Evolutionary conservation across 2,797 vertebrate genomes (phyloP).

Genomic region (Bradypodion pumilum): DNA sequence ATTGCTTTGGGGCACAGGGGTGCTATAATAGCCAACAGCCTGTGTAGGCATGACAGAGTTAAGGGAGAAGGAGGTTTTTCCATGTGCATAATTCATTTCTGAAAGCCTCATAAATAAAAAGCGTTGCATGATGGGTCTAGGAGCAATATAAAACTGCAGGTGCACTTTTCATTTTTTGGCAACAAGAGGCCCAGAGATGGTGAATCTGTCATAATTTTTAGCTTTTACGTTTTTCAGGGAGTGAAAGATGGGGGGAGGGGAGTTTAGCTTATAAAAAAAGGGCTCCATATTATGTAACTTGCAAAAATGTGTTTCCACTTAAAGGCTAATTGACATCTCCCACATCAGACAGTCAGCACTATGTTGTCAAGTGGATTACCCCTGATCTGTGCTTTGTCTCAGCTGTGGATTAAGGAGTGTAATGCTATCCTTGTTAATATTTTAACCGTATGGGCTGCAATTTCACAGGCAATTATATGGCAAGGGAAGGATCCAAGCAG

Average conservation of each 20-base stretch:
- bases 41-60: not conserved
- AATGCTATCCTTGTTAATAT: constrained; percentile 70
- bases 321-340: constrained; percentile 67
- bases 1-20: not conserved
- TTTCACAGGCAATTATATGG: constrained; percentile 68
- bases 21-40: not conserved
- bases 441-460: constrained; percentile 66
- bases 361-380: constrained; percentile 64
- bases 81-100: not conserved
- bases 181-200: constrained; percentile 34
- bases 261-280: constrained; percentile 44
- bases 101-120: not conserved
- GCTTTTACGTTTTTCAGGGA: constrained; percentile 50
- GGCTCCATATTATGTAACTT: constrained; percentile 65
- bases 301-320: constrained; percentile 70
- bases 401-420: constrained; percentile 66
- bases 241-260: constrained; percentile 2
- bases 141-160: constrained; percentile 50
- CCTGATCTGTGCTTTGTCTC: constrained; percentile 70
- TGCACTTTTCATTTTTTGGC: constrained; percentile 21
- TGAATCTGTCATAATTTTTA: constrained; percentile 64
- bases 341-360: constrained; percentile 65
- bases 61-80: not conserved
- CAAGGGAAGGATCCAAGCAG: constrained; percentile 49
- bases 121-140: constrained; percentile 40